Evolutionary conservation across 2,113 vertebrate species (phyloP), one percentile per base, ranked within the genome.

Genomic region (Corythoichthys haematopterus): DNA sequence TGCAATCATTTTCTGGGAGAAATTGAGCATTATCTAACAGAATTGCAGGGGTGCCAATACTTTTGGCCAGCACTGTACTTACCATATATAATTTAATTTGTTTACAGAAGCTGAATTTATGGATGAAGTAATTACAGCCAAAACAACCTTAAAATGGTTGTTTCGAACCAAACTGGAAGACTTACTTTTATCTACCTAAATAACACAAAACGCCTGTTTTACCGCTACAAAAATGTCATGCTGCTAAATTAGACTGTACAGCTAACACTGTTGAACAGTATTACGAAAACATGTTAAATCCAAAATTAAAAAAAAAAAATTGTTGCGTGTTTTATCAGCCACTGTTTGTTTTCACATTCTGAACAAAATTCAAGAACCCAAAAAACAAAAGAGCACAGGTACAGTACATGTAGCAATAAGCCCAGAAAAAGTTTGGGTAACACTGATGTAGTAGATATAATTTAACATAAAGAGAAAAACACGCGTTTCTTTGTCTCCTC

Each of bases 391-490:
- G 40, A 43, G 40, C 47, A 50, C 47, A 50, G 12, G 11, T 45
- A 1, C 7, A 45, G 43, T 45, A 45, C 4, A 45, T 45, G 20
- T 28, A 28, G 20, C 20, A 28, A 50, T 51, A 51, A 51, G 20
- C 3, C 0, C n/a, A 33, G 14, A 4, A 50, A 55, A 55, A n/a
- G 33, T 11, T 14, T 35, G 55, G 4, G 33, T n/a, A 40, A 38
- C 15, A 6, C 12, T 60, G 15, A 40, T 60, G 58, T 11, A n/a
- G 57, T 38, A 38, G 15, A n/a, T 16, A 38, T n/a, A 14, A 3
- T 16, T 59, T n/a, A 66, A 65, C 46, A 61, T n/a, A 10, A 15
- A 60, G 4, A 64, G 45, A 36, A 55, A 57, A 36, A 33, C n/a
- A 68, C 14, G 14, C 37, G 4, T 37, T 36, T 57, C 55, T 37